These are phyloP conservation scores for Pyrgus malvae DNA, from an alignment of 2,888 invertebrate species.

Conservation along the genomic window DNA sequence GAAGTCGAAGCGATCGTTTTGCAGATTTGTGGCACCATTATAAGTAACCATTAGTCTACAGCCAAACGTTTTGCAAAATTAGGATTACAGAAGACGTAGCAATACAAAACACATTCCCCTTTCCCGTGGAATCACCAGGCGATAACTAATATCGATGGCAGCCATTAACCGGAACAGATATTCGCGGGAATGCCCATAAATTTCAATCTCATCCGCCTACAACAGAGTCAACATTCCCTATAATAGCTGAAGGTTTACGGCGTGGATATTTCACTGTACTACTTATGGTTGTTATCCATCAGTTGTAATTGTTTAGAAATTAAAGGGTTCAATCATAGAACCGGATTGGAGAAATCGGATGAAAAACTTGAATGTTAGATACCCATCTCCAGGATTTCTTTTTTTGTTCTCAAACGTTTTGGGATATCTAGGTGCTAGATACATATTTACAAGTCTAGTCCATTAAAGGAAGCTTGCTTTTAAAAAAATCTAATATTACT, in stretches of 20 bases:
- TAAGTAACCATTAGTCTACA: conserved; percentile 9
- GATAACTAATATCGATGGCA: conserved; percentile 23
- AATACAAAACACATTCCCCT: conserved; percentile 13
- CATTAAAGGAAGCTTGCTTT: too few relatives aligned
- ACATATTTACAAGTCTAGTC: too few relatives aligned
- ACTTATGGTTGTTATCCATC: not conserved
- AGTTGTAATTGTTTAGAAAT: not conserved
- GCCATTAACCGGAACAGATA: conserved; percentile 21
- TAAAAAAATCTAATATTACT: too few relatives aligned
- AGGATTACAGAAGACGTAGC: conserved; percentile 4
- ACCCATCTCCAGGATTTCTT: too few relatives aligned
- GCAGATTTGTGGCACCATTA: not conserved
- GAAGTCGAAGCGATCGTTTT: too few relatives aligned
- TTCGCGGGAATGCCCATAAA: conserved; percentile 25
- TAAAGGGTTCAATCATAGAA: not conserved
- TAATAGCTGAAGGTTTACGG: conserved; percentile 16
- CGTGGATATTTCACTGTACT: conserved; percentile 7
- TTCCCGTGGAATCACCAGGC: conserved; percentile 9
- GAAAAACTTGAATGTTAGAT: too few relatives aligned
- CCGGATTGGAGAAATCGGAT: too few relatives aligned
- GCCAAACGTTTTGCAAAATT: conserved; percentile 1
- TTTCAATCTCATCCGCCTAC: conserved; percentile 26
- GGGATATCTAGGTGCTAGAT: too few relatives aligned
- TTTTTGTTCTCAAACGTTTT: too few relatives aligned
- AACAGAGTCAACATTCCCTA: conserved; percentile 11